Evolutionary conservation across 2,113 vertebrate species (phyloP).

Genomic region (Austrofundulus limnaeus): DNA sequence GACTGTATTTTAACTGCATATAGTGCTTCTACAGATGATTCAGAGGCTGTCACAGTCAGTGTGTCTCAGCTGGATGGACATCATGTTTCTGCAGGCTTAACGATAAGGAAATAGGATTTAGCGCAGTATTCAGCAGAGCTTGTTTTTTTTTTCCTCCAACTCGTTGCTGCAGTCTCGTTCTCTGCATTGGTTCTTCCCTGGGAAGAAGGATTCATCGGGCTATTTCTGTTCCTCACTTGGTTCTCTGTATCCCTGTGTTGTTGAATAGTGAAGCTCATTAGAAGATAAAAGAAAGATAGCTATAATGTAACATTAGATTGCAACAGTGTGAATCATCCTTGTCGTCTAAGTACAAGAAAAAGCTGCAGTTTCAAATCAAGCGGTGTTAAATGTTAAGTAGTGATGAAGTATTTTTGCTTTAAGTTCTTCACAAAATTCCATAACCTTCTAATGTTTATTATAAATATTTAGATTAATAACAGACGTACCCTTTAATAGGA

Average conservation of each 20-base stretch:
- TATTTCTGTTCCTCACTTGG: slow-evolving; percentile 39
- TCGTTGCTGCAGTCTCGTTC: slow-evolving; percentile 41
- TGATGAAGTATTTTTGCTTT: not conserved
- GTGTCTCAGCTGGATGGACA: slow-evolving; percentile 55
- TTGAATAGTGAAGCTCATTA: slow-evolving; percentile 23
- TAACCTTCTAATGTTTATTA: not conserved
- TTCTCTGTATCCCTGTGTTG: slow-evolving; percentile 7
- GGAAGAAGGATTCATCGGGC: slow-evolving; percentile 40
- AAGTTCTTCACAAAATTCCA: not conserved
- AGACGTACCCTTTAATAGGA: no score
- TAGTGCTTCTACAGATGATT: slow-evolving; percentile 45
- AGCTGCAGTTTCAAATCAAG: slow-evolving; percentile 14
- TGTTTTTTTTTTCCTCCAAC: slow-evolving; percentile 37
- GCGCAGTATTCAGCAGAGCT: slow-evolving; percentile 53
- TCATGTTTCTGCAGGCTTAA: slow-evolving; percentile 53
- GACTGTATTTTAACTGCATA: slow-evolving; percentile 38
- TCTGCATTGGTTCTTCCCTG: slow-evolving; percentile 38
- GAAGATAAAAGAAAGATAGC: slow-evolving; percentile 10
- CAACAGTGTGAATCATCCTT: not conserved
- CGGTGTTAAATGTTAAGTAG: not conserved
- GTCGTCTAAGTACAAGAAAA: slow-evolving; percentile 12
- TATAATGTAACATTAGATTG: slow-evolving; percentile 7
- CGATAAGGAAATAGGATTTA: slow-evolving; percentile 67
- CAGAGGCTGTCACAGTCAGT: slow-evolving; percentile 45
- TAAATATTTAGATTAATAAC: not conserved